Percentiles rank a stretch among this genome's conserved stretches.
Evolutionary conservation across 2,113 vertebrate species (phyloP).

Genomic region (Oreamnos americanus): DNA sequence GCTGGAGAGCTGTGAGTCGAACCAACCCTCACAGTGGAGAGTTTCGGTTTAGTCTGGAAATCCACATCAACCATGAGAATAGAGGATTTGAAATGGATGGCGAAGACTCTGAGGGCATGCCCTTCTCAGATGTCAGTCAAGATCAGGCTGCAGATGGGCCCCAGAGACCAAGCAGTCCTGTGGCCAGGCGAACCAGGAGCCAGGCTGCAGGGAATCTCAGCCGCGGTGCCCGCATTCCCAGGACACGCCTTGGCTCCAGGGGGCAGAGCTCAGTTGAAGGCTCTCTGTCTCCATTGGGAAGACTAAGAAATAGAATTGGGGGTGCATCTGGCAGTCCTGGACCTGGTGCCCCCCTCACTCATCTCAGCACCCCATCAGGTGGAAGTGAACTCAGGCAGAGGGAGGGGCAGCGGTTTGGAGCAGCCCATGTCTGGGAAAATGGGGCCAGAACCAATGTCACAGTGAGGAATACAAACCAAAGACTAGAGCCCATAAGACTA

Average conservation of each 20-base stretch:
- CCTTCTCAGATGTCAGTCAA: constrained; percentile 58
- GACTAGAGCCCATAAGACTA: constrained; percentile 81
- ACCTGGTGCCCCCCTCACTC: not conserved
- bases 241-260: constrained; percentile 76
- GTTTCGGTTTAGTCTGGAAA: constrained; percentile 95
- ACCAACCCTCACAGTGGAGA: constrained; percentile 95
- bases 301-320: constrained; percentile 76
- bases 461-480: constrained; percentile 85
- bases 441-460: constrained; percentile 87
- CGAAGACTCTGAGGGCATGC: constrained; percentile 67
- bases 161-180: constrained; percentile 70
- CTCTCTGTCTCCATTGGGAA: constrained; percentile 57
- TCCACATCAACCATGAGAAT: constrained; percentile 95
- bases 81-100: constrained; percentile 76
- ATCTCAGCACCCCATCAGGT: not conserved
- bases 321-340: constrained; percentile 36
- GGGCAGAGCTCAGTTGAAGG: constrained; percentile 74
- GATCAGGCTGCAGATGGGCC: constrained; percentile 52
- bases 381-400: constrained; percentile 65
- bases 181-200: constrained; percentile 86
- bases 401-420: constrained; percentile 77
- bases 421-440: constrained; percentile 69
- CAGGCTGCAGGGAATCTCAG: constrained; percentile 68
- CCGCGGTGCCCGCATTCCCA: constrained; percentile 52
- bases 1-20: constrained; percentile 95